Evolutionary conservation across 2,888 invertebrate species (phyloP).

Genomic region (Idaea straminata): DNA sequence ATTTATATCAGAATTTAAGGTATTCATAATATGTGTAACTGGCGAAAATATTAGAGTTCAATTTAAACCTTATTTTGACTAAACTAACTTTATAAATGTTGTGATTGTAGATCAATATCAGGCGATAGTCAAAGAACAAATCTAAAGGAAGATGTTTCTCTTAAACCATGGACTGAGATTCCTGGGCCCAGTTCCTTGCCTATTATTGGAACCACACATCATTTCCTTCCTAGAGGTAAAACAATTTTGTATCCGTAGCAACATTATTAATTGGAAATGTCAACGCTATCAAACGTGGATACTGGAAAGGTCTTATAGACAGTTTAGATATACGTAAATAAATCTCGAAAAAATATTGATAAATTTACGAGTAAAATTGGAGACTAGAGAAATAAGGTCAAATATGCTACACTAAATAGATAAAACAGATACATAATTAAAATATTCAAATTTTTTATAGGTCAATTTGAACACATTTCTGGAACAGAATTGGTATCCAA

Average conservation of each 20-base stretch:
- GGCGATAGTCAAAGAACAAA: conserved; percentile 17
- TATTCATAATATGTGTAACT: too few relatives aligned
- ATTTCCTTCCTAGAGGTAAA: conserved; percentile 49
- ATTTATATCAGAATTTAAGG: background rate
- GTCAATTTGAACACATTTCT: background rate
- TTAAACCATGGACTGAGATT: conserved; percentile 56
- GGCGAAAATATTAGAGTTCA: too few relatives aligned
- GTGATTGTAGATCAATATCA: conserved; percentile 21
- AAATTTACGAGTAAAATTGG: too few relatives aligned
- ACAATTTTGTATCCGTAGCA: conserved; percentile 7
- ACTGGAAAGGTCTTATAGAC: too few relatives aligned
- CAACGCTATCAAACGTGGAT: background rate
- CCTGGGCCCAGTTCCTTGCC: conserved; percentile 68
- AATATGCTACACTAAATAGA: too few relatives aligned
- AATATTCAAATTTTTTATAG: background rate
- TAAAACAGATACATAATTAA: background rate
- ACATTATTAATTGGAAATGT: background rate
- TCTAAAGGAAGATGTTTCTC: conserved; percentile 5
- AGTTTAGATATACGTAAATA: too few relatives aligned
- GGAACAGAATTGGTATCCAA: conserved; percentile 25
- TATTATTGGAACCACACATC: conserved; percentile 52
- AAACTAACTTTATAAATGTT: conserved; percentile 1
- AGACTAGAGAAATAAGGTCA: too few relatives aligned
- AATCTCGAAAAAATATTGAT: too few relatives aligned
- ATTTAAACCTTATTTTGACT: background rate